Evolutionary conservation across 2,888 invertebrate genomes (phyloP).

Genomic region (Diplazon laetatorius): DNA sequence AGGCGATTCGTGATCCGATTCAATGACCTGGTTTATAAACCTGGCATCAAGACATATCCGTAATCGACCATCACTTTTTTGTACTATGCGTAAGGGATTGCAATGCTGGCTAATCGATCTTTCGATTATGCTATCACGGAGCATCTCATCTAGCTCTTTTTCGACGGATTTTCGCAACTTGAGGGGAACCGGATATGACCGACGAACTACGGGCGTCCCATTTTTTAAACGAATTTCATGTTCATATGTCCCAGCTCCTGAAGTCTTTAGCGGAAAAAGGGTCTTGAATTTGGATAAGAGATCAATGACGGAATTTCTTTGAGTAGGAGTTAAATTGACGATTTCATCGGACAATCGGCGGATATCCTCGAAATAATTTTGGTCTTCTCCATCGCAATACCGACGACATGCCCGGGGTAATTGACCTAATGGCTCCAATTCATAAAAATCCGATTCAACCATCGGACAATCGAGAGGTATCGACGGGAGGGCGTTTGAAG

Average conservation of each 20-base stretch:
- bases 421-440: too few species aligned
- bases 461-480: too few species aligned
- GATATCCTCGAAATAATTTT: conserved; percentile 28
- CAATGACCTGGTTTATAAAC: too few species aligned
- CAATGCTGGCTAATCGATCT: conserved; percentile 69
- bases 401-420: not conserved
- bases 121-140: conserved; percentile 71
- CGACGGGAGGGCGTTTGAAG: too few species aligned
- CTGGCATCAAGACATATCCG: conserved; percentile 65
- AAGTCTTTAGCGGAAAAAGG: conserved; percentile 45
- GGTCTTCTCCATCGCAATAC: not conserved
- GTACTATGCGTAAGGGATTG: conserved; percentile 71
- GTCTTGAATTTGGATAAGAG: conserved; percentile 68
- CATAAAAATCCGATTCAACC: too few species aligned
- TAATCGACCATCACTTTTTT: conserved; percentile 71
- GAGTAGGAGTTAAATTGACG: conserved; percentile 74
- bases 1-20: not conserved
- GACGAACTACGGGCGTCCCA: too few species aligned
- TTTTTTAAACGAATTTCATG: too few species aligned
- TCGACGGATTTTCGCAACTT: not conserved
- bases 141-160: conserved; percentile 12
- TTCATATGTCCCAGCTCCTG: too few species aligned
- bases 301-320: conserved; percentile 65
- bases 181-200: too few species aligned
- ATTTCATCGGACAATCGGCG: conserved; percentile 57